A percentile compares a stretch with the other conserved stretches of the same genome.
These are phyloP conservation scores for Cerceris rybyensis DNA, from an alignment of 2,888 invertebrate species.

Conservation along the genomic window DNA sequence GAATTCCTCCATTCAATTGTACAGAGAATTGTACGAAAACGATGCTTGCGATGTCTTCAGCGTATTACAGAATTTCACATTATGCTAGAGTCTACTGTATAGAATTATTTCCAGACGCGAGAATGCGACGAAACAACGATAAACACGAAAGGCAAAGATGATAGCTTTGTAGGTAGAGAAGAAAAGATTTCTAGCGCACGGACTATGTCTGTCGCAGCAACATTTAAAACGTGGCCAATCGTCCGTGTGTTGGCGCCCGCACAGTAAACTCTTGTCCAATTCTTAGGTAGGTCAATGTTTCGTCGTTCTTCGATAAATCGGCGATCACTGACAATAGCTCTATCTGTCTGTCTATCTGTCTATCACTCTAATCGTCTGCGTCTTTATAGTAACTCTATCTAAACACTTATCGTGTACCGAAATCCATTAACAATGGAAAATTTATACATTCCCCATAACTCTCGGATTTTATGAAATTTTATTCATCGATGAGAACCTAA, in stretches of 20 bases:
- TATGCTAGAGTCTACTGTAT: neutral
- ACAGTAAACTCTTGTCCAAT: constrained; percentile 82
- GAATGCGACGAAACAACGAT: neutral
- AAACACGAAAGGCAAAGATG: constrained; percentile 5
- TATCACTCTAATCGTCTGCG: constrained; percentile 70
- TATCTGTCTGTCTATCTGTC: constrained; percentile 74
- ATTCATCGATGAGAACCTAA: constrained; percentile 19
- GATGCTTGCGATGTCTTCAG: too few species aligned
- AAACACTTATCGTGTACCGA: constrained; percentile 31
- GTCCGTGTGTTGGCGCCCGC: constrained; percentile 79
- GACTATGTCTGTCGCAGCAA: constrained; percentile 56
- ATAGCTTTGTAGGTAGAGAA: constrained; percentile 41
- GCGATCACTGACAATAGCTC: constrained; percentile 69
- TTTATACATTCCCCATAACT: neutral
- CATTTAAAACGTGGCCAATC: constrained; percentile 76
- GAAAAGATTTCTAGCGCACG: constrained; percentile 58
- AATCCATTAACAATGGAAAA: constrained; percentile 14
- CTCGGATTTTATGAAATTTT: neutral
- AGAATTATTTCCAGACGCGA: neutral
- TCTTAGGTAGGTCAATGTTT: constrained; percentile 77
- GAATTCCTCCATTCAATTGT: too few species aligned
- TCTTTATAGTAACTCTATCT: constrained; percentile 54
- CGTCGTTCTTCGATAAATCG: constrained; percentile 53
- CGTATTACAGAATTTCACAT: neutral
- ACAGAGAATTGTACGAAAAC: too few species aligned